Percentiles rank a stretch among this genome's conserved stretches.
These are phyloP conservation scores for Cephus spinipes DNA, from an alignment of 2,888 invertebrate species.

Conservation along the genomic window DNA sequence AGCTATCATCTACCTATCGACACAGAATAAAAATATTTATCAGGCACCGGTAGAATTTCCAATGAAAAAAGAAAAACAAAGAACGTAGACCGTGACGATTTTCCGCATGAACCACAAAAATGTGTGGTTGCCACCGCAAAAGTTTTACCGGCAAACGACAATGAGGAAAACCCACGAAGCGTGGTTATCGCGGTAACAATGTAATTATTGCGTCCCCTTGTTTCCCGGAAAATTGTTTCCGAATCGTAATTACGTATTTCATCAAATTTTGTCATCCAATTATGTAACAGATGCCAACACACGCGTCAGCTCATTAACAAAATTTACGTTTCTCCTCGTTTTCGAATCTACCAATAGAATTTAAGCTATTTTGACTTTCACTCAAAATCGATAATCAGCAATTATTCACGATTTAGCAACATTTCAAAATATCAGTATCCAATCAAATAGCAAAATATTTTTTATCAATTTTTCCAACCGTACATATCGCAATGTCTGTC, in stretches of 20 bases:
- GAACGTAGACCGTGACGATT: neutral
- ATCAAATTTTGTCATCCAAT: conserved; percentile 6
- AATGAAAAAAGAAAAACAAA: neutral
- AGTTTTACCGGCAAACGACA: neutral
- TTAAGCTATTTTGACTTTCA: neutral
- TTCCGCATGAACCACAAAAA: neutral
- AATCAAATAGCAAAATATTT: neutral
- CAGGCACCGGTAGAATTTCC: neutral
- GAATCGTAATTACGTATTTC: neutral
- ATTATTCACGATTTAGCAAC: neutral
- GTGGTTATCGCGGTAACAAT: neutral
- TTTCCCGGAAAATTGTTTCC: neutral
- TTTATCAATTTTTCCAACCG: neutral
- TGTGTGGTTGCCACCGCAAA: neutral
- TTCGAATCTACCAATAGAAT: neutral
- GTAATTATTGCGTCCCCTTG: neutral
- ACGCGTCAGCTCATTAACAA: conserved; percentile 41
- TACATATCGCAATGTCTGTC: neutral
- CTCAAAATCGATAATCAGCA: neutral
- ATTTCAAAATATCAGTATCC: neutral
- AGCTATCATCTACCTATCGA: neutral
- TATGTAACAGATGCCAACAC: conserved; percentile 38
- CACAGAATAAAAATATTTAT: neutral
- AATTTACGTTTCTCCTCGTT: conserved; percentile 26
- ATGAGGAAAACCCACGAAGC: neutral